These are phyloP conservation scores for Passerina amoena DNA, from an alignment of 2,113 vertebrate species.

Conservation along the genomic window DNA sequence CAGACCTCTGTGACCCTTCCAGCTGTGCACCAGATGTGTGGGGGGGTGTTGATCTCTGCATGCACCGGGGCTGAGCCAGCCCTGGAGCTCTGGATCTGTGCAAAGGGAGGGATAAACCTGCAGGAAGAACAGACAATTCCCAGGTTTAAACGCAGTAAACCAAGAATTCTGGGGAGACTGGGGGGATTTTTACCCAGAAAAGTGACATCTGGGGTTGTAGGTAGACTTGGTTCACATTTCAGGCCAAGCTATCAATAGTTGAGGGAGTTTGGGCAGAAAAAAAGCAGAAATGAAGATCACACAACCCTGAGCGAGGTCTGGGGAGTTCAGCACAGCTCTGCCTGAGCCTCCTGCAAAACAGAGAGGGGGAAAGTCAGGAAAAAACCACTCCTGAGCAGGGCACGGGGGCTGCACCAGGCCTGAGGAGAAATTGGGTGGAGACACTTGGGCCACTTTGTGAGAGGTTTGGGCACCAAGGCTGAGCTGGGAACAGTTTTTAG, in stretches of 20 bases:
- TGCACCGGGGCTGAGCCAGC: background rate
- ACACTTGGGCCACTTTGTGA: background rate
- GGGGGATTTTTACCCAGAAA: background rate
- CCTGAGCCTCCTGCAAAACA: background rate
- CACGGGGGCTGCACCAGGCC: background rate
- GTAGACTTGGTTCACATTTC: background rate
- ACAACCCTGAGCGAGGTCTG: background rate
- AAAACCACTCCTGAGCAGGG: background rate
- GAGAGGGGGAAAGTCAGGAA: background rate
- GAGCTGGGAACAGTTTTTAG: background rate
- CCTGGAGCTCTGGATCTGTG: rapidly evolving
- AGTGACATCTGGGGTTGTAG: background rate
- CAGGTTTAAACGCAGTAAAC: background rate
- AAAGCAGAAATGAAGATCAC: background rate
- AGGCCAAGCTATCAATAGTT: background rate
- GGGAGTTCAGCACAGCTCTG: background rate
- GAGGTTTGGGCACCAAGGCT: background rate
- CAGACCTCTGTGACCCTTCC: background rate
- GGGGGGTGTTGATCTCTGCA: background rate
- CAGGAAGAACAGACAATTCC: background rate
- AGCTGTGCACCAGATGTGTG: background rate
- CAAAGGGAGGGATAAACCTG: background rate
- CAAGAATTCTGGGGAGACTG: background rate
- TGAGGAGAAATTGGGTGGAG: background rate
- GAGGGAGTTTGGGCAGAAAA: background rate